Conservation (phyloP, 2,888 invertebrate genomes). For the Crioceris asparagi region DNA sequence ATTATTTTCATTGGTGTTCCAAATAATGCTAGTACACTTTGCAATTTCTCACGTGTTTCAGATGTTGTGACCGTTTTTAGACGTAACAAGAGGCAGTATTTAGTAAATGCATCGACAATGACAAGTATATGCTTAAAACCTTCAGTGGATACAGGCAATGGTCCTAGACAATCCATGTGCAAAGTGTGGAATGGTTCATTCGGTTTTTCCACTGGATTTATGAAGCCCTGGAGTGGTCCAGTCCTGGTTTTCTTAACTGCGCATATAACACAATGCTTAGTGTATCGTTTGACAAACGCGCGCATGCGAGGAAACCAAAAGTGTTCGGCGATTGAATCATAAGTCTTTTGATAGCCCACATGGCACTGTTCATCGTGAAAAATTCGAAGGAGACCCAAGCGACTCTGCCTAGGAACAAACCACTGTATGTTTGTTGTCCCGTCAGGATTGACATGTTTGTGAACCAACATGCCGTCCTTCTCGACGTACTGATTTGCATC, state of each 20-base stretch:
- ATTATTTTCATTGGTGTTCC: slow-evolving; percentile 17
- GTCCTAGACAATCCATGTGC: too few species aligned
- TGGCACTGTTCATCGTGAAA: slow-evolving; percentile 22
- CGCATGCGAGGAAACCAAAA: slow-evolving; percentile 24
- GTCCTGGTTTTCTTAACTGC: too few species aligned
- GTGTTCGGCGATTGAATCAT: slow-evolving; percentile 16
- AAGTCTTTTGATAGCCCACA: slow-evolving; percentile 20
- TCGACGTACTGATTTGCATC: slow-evolving; percentile 19
- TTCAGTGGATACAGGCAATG: too few species aligned
- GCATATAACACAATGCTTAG: slow-evolving; percentile 22
- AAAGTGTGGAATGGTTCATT: too few species aligned
- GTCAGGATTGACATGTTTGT: slow-evolving; percentile 12
- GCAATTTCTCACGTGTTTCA: slow-evolving; percentile 11
- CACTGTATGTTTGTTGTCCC: slow-evolving; percentile 13
- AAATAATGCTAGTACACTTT: slow-evolving; percentile 13
- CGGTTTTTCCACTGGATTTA: too few species aligned
- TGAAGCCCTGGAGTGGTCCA: too few species aligned
- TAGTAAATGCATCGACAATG: slow-evolving; percentile 5
- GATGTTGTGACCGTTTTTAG: slow-evolving; percentile 12
- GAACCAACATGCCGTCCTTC: slow-evolving; percentile 17
- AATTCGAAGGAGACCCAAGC: slow-evolving; percentile 18
- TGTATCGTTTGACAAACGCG: slow-evolving; percentile 20
- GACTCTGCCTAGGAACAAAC: slow-evolving; percentile 18
- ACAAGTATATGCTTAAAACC: too few species aligned
- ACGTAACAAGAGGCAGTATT: slow-evolving; percentile 5